A percentile compares a stretch with the other conserved stretches of the same genome.
These are phyloP conservation scores for Julus scanicus DNA, from an alignment of 2,888 invertebrate genomes.

Conservation along the genomic window DNA sequence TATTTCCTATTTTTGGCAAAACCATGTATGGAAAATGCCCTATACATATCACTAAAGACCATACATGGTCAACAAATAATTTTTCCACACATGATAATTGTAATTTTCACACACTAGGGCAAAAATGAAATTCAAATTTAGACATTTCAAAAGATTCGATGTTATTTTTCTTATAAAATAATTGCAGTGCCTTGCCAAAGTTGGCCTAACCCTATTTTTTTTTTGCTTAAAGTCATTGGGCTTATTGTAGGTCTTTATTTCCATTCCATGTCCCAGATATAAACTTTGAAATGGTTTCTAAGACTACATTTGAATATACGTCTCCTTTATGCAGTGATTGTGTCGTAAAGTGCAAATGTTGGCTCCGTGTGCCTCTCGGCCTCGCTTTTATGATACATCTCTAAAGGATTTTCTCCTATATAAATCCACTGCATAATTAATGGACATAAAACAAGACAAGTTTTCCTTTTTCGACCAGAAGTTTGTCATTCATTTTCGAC, in stretches of 20 bases:
- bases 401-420: not conserved
- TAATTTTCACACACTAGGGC: no score
- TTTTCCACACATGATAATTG: no score
- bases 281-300: conserved; percentile 25
- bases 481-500: conserved; percentile 38
- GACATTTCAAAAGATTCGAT: no score
- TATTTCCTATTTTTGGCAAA: no score
- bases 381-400: conserved; percentile 35
- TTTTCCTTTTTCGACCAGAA: conserved; percentile 40
- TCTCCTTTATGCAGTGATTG: conserved; percentile 20
- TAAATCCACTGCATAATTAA: conserved; percentile 24
- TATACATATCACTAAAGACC: no score
- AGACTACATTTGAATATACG: conserved; percentile 1
- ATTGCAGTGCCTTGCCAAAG: no score
- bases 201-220: no score
- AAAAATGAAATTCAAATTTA: no score
- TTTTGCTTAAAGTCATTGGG: not conserved
- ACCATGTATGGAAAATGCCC: no score
- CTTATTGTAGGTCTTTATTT: not conserved
- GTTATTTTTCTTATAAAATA: no score
- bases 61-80: no score
- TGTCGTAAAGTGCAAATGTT: conserved; percentile 42
- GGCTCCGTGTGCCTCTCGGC: not conserved
- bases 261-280: not conserved
- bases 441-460: conserved; percentile 36